Base-by-base conservation (phyloP, 2,888 invertebrate genomes). In the Deilephila elpenor region DNA sequence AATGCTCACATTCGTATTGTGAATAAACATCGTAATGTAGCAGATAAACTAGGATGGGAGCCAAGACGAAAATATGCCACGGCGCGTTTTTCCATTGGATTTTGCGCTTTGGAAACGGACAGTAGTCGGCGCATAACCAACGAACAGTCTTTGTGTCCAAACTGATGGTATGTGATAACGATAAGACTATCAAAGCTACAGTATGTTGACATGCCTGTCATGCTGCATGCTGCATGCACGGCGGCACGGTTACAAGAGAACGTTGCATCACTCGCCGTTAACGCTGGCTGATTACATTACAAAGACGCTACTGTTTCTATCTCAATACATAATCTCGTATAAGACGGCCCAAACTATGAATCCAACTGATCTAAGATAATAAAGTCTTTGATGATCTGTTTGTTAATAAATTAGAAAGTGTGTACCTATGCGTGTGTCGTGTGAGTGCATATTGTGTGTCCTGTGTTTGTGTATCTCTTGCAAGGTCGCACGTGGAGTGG, bases 11-110 rank as follows among this genome's bases (percentile, higher is more conserved):
- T 93, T 93, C 90, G 93, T 93, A 94, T 94, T 94, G 94, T 94
- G 94, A 94, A 94, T 94, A 94, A 94, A 94, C 94, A 94, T 94
- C 93, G 94, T 93, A 93, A 94, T 93, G 94, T 93, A 94, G 91
- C 93, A 93, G 94, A 94, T 94, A 94, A 94, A 94, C 94, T 94
- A 94, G 94, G 94, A 94, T 94, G 90, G 90, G 92, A 94, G 94
- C 94, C 94, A 94, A 94, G 94, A 94, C 94, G 94, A 94, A 94
- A 94, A 94, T 94, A 94, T 94, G 92, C 94, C 87, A 91, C 92
- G 88, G 86, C 93, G 94, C 92, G 94, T 94, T 94, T 94, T 94
- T 94, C 94, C 94, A 93, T 93, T 92, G 93, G 93, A 89, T 93
- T 92, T 90, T 88, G 91, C 91, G 92, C 92, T 93, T 93, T 93